phyloP scores from a whole-genome alignment of 64 coral and sea anemone genomes.

The Hydrozoanthus tunicans region DNA sequence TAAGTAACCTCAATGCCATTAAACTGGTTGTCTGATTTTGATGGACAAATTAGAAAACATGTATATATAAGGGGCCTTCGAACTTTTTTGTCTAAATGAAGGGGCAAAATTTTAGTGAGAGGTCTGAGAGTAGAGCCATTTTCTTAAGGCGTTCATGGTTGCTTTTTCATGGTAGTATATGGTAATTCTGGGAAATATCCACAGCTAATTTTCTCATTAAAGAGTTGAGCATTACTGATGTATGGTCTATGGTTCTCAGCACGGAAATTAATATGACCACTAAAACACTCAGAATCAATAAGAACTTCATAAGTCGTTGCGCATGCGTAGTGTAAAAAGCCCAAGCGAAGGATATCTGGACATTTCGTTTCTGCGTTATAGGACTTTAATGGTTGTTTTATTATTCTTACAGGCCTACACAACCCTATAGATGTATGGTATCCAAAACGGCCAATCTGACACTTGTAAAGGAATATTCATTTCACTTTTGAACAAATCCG shows the following conservation, averaged over 20 bases:
- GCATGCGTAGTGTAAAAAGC: background rate
- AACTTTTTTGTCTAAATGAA: background rate
- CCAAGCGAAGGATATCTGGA: too few species aligned
- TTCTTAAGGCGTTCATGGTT: background rate
- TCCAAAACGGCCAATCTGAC: conserved; percentile 5
- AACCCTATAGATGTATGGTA: background rate
- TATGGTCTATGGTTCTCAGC: conserved; percentile 6
- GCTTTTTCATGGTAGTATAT: too few species aligned
- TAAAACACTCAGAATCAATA: conserved; percentile 9
- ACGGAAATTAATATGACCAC: conserved; percentile 8
- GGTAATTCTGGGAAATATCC: too few species aligned
- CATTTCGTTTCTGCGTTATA: too few species aligned
- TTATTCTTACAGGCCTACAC: too few species aligned
- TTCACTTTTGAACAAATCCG: background rate
- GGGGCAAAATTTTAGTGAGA: too few species aligned
- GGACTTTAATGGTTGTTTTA: background rate
- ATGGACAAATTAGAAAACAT: too few species aligned
- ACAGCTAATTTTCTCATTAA: too few species aligned
- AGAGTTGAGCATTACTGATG: background rate
- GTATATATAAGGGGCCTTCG: background rate
- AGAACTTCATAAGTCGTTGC: background rate
- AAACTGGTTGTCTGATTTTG: background rate
- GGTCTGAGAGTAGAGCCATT: conserved; percentile 1
- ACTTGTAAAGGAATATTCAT: background rate
- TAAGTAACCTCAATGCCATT: too few species aligned